Evolutionary conservation across 2,113 vertebrate genomes (phyloP).

Genomic region (Pangasianodon hypophthalmus): DNA sequence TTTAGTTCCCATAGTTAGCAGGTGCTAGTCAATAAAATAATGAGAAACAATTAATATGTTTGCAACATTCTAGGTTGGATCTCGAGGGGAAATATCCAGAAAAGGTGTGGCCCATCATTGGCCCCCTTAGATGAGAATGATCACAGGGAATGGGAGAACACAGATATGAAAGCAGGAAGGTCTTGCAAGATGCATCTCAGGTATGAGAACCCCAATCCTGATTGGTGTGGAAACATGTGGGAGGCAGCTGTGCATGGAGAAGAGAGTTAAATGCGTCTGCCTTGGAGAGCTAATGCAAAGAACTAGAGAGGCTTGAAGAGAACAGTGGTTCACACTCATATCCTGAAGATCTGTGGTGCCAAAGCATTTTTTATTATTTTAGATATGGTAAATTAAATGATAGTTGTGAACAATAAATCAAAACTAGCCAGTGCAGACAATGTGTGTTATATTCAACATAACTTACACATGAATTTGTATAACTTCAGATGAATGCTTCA

Average conservation of each 20-base stretch:
- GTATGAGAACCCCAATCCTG: conserved; percentile 52
- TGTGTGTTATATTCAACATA: background rate
- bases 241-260: conserved; percentile 70
- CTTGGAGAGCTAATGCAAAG: background rate
- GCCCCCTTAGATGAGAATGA: background rate
- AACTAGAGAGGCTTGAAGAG: conserved; percentile 37
- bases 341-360: background rate
- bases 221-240: conserved; percentile 71
- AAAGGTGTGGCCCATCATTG: background rate
- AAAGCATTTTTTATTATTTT: background rate
- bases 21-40: background rate
- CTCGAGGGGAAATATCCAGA: background rate
- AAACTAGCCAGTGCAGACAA: background rate
- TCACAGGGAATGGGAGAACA: background rate
- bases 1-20: background rate
- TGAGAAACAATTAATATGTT: background rate
- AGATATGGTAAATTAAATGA: background rate
- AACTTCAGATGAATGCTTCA: background rate
- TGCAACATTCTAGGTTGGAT: background rate
- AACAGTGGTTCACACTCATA: conserved; percentile 61
- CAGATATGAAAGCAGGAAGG: background rate
- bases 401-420: background rate
- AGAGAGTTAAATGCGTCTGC: background rate
- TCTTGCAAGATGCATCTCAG: conserved; percentile 4
- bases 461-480: background rate